Conservation (phyloP, 2,113 vertebrate genomes). For the Calidris pygmaea region DNA sequence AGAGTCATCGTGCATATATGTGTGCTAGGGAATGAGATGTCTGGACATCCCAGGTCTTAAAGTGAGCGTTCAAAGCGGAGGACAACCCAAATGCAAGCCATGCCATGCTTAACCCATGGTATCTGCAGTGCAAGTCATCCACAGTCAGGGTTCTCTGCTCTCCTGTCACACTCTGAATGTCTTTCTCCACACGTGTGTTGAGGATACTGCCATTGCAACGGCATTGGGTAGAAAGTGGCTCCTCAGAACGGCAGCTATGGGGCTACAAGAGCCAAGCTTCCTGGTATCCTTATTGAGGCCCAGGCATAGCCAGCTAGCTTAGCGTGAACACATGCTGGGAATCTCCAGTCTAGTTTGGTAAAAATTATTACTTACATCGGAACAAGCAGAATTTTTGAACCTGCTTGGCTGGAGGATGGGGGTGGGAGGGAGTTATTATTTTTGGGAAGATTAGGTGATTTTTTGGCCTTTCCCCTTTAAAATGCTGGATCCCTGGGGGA, state of each 20-base stretch:
- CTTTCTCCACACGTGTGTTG: rapidly evolving
- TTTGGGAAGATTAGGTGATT: neutral
- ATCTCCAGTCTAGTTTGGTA: neutral
- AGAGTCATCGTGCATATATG: neutral
- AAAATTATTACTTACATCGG: neutral
- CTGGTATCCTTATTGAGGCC: neutral
- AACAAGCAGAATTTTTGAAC: neutral
- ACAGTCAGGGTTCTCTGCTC: neutral
- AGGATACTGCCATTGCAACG: neutral
- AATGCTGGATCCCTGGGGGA: neutral
- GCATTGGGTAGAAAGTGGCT: neutral
- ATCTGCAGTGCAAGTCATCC: neutral
- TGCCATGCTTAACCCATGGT: neutral
- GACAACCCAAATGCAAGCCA: neutral
- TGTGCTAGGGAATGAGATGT: neutral
- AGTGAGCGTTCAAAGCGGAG: neutral
- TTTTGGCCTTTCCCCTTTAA: neutral
- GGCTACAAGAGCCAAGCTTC: neutral
- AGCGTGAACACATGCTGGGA: neutral
- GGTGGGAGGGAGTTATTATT: neutral
- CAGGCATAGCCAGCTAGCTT: neutral
- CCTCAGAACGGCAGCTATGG: neutral
- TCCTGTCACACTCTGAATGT: neutral
- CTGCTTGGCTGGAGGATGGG: neutral
- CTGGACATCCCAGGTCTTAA: neutral